A percentile compares a stretch with the other conserved stretches of the same genome.
These are phyloP conservation scores for Aplodontia rufa DNA, from an alignment of 2,113 vertebrate species.

Conservation along the genomic window DNA sequence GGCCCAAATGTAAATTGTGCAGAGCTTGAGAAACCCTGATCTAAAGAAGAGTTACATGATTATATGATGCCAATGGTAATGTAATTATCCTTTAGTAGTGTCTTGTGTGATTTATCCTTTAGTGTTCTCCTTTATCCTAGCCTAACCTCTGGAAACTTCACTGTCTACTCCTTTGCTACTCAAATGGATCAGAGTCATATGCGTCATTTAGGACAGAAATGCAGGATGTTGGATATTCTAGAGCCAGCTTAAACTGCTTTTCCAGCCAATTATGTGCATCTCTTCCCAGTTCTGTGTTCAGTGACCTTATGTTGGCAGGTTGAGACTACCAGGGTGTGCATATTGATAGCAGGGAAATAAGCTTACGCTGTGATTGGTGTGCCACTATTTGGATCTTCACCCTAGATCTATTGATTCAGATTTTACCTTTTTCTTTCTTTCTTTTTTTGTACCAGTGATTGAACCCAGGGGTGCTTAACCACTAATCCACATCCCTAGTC, in stretches of 20 bases:
- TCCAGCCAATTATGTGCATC: neutral
- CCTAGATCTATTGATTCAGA: neutral
- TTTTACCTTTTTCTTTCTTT: conserved; percentile 35
- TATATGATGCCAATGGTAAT: too few relatives aligned
- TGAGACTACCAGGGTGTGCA: neutral
- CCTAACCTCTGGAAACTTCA: neutral
- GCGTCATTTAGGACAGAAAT: neutral
- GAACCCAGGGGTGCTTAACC: too few relatives aligned
- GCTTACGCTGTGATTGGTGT: neutral
- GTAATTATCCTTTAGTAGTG: too few relatives aligned
- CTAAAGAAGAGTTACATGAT: too few relatives aligned
- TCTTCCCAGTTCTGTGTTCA: neutral
- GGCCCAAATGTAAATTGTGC: neutral
- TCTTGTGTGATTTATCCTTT: neutral
- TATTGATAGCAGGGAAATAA: neutral
- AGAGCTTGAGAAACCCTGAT: neutral
- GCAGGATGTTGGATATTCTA: neutral
- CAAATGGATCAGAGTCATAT: neutral
- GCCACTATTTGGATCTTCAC: neutral
- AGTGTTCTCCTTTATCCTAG: neutral
- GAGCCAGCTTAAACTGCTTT: neutral
- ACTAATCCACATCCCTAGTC: too few relatives aligned
- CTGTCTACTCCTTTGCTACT: neutral
- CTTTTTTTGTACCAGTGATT: too few relatives aligned
- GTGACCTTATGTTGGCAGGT: neutral